These are phyloP conservation scores for Conomelus anceps DNA, from an alignment of 2,888 invertebrate genomes.

Conservation along the genomic window DNA sequence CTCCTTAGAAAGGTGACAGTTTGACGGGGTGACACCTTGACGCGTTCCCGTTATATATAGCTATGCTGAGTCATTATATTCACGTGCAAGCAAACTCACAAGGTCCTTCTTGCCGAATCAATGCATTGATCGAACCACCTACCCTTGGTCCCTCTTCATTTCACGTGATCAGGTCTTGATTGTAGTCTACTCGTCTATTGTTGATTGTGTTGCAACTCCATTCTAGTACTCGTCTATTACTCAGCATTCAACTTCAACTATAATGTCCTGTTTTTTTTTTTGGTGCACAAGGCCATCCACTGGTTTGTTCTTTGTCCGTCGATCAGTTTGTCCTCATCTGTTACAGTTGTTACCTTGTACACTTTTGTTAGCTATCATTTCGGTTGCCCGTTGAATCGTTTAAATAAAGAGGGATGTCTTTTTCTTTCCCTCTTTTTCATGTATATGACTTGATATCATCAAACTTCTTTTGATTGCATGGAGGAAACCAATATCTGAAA, in stretches of 20 bases:
- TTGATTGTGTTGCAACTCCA: neutral
- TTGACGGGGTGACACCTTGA: no score
- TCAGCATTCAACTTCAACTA: neutral
- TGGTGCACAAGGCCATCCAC: neutral
- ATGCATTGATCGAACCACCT: neutral
- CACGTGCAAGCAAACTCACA: neutral
- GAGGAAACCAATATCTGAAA: no score
- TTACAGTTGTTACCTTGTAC: neutral
- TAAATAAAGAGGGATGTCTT: no score
- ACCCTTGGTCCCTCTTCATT: neutral
- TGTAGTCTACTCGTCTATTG: neutral
- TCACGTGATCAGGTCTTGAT: neutral
- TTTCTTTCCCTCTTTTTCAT: no score
- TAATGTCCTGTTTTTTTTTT: neutral
- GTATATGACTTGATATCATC: no score
- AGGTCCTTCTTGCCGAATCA: neutral
- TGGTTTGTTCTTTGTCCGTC: neutral
- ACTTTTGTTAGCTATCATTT: neutral
- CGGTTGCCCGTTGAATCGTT: neutral
- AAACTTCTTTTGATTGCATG: no score
- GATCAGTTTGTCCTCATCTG: neutral
- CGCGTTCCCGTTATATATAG: no score
- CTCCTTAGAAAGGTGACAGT: no score
- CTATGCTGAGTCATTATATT: no score
- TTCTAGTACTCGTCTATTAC: neutral